Evolutionary conservation across 1,140 invertebrate species (phyloP).

Genomic region (Drosophila repleta): DNA sequence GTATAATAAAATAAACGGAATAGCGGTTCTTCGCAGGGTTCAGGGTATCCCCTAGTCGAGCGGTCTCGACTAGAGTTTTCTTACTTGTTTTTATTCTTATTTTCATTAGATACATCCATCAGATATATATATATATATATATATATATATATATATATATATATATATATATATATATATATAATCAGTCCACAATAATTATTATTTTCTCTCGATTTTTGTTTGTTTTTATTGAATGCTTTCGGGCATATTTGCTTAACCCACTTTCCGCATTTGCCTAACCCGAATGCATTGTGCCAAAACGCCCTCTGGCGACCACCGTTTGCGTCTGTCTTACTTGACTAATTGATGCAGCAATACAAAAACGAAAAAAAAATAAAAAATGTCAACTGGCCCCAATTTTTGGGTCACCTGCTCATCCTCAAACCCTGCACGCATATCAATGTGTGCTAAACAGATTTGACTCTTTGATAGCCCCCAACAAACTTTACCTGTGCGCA

Average conservation of each 20-base stretch:
- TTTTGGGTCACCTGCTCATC: background rate
- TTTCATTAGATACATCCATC: too few species aligned
- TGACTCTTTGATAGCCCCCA: conserved; percentile 22
- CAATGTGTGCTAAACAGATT: conserved; percentile 52
- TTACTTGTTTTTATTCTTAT: too few species aligned
- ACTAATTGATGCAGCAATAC: conserved; percentile 6
- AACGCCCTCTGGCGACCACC: background rate
- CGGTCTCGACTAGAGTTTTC: too few species aligned
- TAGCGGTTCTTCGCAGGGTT: too few species aligned
- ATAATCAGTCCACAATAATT: background rate
- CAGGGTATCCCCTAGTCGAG: too few species aligned
- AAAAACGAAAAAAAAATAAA: background rate
- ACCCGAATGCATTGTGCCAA: background rate
- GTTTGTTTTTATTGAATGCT: background rate
- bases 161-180: too few species aligned
- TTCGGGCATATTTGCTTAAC: too few species aligned
- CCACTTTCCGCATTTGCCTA: background rate
- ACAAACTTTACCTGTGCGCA: background rate
- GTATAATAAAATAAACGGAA: too few species aligned
- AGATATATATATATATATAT: too few species aligned
- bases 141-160: too few species aligned
- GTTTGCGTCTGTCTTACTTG: background rate
- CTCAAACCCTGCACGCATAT: conserved; percentile 23
- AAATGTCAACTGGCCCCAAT: background rate
- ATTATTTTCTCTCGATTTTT: background rate